Evolutionary conservation across 2,888 invertebrate genomes (phyloP).

Genomic region (Melipona beecheii): DNA sequence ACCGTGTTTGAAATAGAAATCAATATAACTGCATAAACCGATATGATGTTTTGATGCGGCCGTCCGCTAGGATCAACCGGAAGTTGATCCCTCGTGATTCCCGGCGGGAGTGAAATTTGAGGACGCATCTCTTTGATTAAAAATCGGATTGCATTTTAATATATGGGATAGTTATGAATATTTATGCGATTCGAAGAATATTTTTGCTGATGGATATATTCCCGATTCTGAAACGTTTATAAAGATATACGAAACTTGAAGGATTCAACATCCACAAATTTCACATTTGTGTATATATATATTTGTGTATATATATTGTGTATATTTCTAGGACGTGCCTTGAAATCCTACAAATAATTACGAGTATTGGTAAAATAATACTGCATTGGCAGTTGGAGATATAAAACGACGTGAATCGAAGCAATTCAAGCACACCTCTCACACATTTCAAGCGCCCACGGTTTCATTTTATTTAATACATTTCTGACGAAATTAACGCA

Average conservation of each 20-base stretch:
- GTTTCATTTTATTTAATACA: conserved; percentile 32
- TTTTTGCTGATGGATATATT: not conserved
- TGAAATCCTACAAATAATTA: conserved; percentile 17
- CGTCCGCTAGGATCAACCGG: conserved; percentile 35
- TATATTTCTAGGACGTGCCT: not conserved
- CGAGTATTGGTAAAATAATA: conserved; percentile 7
- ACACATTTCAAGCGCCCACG: conserved; percentile 5
- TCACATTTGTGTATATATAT: no score
- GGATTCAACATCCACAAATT: not conserved
- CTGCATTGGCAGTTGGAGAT: not conserved
- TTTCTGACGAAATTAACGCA: conserved; percentile 37
- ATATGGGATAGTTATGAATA: conserved; percentile 2
- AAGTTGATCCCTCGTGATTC: conserved; percentile 21
- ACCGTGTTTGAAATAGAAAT: conserved; percentile 40
- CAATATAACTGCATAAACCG: conserved; percentile 51
- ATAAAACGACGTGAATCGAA: conserved; percentile 20
- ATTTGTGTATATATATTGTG: not conserved
- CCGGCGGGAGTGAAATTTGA: conserved; percentile 7
- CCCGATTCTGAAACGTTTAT: not conserved
- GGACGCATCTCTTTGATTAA: conserved; percentile 46
- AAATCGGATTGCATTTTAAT: conserved; percentile 36
- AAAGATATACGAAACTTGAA: no score
- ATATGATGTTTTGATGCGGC: conserved; percentile 44
- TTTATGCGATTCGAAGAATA: not conserved
- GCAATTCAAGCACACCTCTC: conserved; percentile 16